Base-by-base conservation (phyloP, 2,888 invertebrate species). In the Bhutanitis thaidina region DNA sequence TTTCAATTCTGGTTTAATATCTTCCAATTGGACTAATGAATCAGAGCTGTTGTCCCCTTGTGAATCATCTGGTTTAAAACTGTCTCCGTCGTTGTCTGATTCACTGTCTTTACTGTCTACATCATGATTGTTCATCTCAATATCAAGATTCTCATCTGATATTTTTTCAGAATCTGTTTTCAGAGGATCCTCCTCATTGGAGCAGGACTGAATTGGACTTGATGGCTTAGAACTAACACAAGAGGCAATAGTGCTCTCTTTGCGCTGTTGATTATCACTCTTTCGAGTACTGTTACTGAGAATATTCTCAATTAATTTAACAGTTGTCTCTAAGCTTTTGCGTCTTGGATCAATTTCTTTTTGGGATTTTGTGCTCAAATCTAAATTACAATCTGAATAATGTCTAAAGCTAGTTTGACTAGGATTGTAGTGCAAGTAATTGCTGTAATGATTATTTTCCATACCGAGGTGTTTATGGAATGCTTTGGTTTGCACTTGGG, bases 251-350 rank as follows among this genome's bases (percentile, higher is more conserved):
- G n/a, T 16, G 5, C n/a, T 52, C 7, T 30, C 15, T 16, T 14
- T 43, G 13, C 13, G 1, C 10, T 30, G 10, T 4, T 13, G 14
- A 27, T n/a, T 43, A 1, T 52, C 52, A 52, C 32, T 52, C 37
- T 52, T 52, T 46, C 41, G 46, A 0, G 71, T 64, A 2, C 68
- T 69, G 36, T 72, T 73, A 12, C 72, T 77, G 27, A 83, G 59
- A 14, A 84, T 79, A 43, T 80, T 75, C 58, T 85, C 85, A 48
- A 85, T 83, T 48, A 84, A 57, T 56, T 74, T 77, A 0, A 85
- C 80, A 0, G 84, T 84, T 29, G 82, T 80, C 55, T 83, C 84
- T 25, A 85, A 65, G 49, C 82, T 83, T 62, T 77, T 71, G 10
- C 81, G 63, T 49, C 77, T 69, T 0, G 66, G 69, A 29, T 69